Evolutionary conservation across 2,797 vertebrate genomes (phyloP).

Genomic region (Pygocentrus nattereri): DNA sequence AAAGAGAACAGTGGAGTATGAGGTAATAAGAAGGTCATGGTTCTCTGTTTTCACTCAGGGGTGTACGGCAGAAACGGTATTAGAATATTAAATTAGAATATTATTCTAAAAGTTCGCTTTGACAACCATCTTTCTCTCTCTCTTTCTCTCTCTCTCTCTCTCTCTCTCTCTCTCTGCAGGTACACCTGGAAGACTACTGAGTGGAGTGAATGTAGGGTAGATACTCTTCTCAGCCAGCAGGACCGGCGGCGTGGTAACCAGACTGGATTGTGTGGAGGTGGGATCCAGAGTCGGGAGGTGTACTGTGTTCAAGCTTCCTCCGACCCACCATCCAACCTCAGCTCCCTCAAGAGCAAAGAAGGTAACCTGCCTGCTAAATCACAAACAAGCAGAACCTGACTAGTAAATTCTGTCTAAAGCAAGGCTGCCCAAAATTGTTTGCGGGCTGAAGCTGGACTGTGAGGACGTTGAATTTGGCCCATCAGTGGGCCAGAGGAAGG

Average conservation of each 20-base stretch:
- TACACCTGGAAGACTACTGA: conserved; percentile 92
- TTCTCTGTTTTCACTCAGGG: not conserved
- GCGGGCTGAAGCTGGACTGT: too few species aligned
- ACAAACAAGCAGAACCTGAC: not conserved
- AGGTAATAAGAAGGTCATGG: not conserved
- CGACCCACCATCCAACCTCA: conserved; percentile 78
- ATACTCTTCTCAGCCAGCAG: conserved; percentile 93
- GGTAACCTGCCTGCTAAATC: conserved; percentile 73
- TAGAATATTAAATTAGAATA: not conserved
- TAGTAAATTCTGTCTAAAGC: too few species aligned
- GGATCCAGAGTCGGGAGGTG: conserved; percentile 88
- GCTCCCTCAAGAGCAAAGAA: conserved; percentile 85
- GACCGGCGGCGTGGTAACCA: conserved; percentile 93
- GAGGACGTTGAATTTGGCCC: too few species aligned
- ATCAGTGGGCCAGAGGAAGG: too few species aligned
- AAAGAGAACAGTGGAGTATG: not conserved
- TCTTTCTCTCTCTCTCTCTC: not conserved
- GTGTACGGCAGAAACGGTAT: not conserved
- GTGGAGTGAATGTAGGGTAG: conserved; percentile 93
- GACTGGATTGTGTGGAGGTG: conserved; percentile 91
- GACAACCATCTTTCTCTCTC: not conserved
- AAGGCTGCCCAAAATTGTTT: too few species aligned
- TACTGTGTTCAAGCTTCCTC: conserved; percentile 88
- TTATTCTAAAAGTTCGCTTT: not conserved
- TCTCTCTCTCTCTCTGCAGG: conserved; percentile 68